Evolutionary conservation across 1,140 invertebrate genomes (phyloP), one percentile per base, ranked within the genome.

Genomic region (Ceratosolen fusciceps): DNA sequence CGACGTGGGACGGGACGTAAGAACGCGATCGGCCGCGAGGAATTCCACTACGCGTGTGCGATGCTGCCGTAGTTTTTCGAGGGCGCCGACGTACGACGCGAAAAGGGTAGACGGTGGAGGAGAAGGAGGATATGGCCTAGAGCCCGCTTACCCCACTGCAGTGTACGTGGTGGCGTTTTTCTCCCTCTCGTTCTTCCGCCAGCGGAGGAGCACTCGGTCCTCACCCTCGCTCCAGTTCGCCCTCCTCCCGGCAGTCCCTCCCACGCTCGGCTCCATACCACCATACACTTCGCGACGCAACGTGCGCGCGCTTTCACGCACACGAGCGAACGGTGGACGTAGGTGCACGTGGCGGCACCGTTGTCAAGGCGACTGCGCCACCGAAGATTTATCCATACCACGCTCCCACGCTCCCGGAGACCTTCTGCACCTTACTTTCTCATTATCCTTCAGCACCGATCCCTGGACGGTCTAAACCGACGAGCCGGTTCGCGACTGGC

Each of bases 351-450:
- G 88, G 86, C 85, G 85, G 85, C 85, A 84, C 82, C 80, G 87
- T 86, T 87, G 84, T 85, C 85, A 87, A 86, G 84, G 87, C 88
- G 88, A 86, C 86, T 89, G 87, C 89, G 87, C 88, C 83, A 86
- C 74, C 71, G 72, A 74, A 79, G 82, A 79, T 62, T 70, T 74
- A 54, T 72, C 47, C 70, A 72, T 72, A 74, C 7, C 54, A 9
- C 0, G 24, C 43, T n/a, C 26, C 43, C 10, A 21, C 10, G 14
- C 7, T 21, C 26, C 3, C 1, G 2, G 26, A 70, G 34, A 14
- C 4, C n/a, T n/a, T 3, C 39, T 21, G 12, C 8, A 12, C 34
- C 70, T 10, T 16, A n/a, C 49, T 49, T 10, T 31, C 26, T 0
- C 12, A 43, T 43, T 43, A 12, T 43, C 12, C 12, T 7, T 43